phyloP scores from a whole-genome alignment of 1,140 invertebrate genomes.

The Drosophila mojavensis region DNA sequence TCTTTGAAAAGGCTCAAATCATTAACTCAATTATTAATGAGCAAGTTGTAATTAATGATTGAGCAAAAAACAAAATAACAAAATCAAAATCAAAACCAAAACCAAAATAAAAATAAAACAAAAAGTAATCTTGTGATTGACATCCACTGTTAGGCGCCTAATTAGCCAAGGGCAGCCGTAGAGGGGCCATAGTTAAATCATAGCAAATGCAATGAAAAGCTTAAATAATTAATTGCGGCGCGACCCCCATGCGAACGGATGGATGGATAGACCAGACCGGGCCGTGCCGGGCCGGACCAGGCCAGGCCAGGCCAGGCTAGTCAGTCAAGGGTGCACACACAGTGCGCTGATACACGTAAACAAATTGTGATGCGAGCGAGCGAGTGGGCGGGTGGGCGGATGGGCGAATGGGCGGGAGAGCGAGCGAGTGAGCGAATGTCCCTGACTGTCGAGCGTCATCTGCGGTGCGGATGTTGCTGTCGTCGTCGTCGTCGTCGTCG shows the following conservation, averaged over 20 bases:
- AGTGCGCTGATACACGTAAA: constrained; percentile 14
- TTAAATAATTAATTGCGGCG: constrained; percentile 71
- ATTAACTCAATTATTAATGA: background rate
- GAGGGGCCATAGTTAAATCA: constrained; percentile 62
- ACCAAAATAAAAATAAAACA: no score
- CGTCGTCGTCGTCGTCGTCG: no score
- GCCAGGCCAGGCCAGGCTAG: no score
- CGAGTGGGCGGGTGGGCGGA: background rate
- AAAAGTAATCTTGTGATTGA: background rate
- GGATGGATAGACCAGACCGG: background rate
- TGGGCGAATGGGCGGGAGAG: no score
- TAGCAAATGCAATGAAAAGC: constrained; percentile 60
- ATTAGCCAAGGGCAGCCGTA: constrained; percentile 70
- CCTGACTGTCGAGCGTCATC: constrained; percentile 34
- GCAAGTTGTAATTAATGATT: constrained; percentile 4
- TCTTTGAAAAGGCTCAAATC: background rate
- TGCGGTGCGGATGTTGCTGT: constrained; percentile 1
- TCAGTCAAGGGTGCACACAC: constrained; percentile 36
- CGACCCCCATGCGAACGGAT: constrained; percentile 36
- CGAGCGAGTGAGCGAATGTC: constrained; percentile 12
- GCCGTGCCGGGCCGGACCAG: no score
- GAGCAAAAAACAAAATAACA: background rate
- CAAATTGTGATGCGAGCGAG: constrained; percentile 11
- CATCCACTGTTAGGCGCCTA: constrained; percentile 56
- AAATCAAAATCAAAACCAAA: no score